A percentile compares a stretch with the other conserved stretches of the same genome.
Evolutionary conservation across 2,797 vertebrate genomes (phyloP).

Genomic region (Tympanoctomys barrerae): DNA sequence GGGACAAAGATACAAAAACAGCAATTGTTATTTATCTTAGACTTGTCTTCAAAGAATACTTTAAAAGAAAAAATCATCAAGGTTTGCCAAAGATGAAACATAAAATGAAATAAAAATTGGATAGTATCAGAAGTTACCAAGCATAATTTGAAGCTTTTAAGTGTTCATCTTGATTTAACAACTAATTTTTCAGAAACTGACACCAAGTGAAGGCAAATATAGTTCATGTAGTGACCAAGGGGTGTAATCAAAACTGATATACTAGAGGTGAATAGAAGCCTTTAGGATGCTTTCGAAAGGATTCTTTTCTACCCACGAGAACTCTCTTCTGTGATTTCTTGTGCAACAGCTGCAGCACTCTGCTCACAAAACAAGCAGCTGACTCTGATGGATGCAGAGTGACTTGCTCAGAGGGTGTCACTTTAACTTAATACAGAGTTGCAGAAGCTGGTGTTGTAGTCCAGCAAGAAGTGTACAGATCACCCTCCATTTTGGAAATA

Average conservation of each 20-base stretch:
- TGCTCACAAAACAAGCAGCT: slow-evolving; percentile 38
- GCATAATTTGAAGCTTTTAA: slow-evolving; percentile 14
- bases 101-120: slow-evolving; percentile 45
- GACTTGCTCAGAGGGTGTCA: neutral
- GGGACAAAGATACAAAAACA: too few species aligned
- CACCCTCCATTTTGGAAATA: slow-evolving; percentile 71
- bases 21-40: slow-evolving; percentile 43
- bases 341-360: neutral
- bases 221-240: neutral
- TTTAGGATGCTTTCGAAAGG: slow-evolving; percentile 52
- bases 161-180: slow-evolving; percentile 33
- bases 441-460: neutral
- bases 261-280: slow-evolving; percentile 31
- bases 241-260: slow-evolving; percentile 30
- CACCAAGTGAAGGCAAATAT: slow-evolving; percentile 39
- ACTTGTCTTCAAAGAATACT: slow-evolving; percentile 29
- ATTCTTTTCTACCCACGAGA: slow-evolving; percentile 55
- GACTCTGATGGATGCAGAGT: slow-evolving; percentile 5
- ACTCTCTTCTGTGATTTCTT: slow-evolving; percentile 6
- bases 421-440: slow-evolving; percentile 44
- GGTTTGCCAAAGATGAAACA: slow-evolving; percentile 59
- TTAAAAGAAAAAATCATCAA: slow-evolving; percentile 41
- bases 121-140: slow-evolving; percentile 2
- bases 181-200: slow-evolving; percentile 63
- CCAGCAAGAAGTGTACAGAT: slow-evolving; percentile 49